These are phyloP conservation scores for Venustaconcha ellipsiformis DNA, from an alignment of 1,140 invertebrate species.

Conservation along the genomic window DNA sequence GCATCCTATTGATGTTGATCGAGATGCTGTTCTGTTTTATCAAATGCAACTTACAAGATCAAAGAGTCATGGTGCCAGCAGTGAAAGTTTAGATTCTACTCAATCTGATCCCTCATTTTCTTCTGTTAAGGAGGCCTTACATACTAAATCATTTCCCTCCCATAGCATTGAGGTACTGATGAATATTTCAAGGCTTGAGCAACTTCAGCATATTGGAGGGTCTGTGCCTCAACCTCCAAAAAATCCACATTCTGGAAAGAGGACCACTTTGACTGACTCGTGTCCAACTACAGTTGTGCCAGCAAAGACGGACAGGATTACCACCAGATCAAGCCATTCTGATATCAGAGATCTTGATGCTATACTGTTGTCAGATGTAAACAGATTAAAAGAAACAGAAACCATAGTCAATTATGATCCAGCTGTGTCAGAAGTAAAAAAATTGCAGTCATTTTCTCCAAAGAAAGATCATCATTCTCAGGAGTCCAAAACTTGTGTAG, in stretches of 20 bases:
- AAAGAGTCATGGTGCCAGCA: conserved; percentile 45
- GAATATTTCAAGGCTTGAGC: conserved; percentile 29
- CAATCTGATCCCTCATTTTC: conserved; percentile 57
- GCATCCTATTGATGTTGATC: conserved; percentile 53
- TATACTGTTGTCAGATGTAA: conserved; percentile 5
- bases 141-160: conserved; percentile 41
- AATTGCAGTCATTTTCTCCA: too few species aligned
- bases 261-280: conserved; percentile 17
- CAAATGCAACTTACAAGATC: conserved; percentile 60
- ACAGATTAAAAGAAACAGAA: too few species aligned
- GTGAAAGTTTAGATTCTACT: conserved; percentile 55
- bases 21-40: conserved; percentile 63
- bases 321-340: not conserved
- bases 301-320: conserved; percentile 4
- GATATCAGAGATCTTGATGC: conserved; percentile 10
- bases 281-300: conserved; percentile 15
- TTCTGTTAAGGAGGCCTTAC: conserved; percentile 39
- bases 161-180: conserved; percentile 65
- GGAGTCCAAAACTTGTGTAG: too few species aligned
- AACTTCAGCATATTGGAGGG: conserved; percentile 25
- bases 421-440: too few species aligned
- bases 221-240: conserved; percentile 21
- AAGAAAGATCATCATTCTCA: too few species aligned
- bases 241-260: conserved; percentile 13
- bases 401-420: too few species aligned